A percentile compares a stretch with the other conserved stretches of the same genome.
Evolutionary conservation across 2,888 invertebrate species (phyloP).

Genomic region (Mesorhabditis belari): DNA sequence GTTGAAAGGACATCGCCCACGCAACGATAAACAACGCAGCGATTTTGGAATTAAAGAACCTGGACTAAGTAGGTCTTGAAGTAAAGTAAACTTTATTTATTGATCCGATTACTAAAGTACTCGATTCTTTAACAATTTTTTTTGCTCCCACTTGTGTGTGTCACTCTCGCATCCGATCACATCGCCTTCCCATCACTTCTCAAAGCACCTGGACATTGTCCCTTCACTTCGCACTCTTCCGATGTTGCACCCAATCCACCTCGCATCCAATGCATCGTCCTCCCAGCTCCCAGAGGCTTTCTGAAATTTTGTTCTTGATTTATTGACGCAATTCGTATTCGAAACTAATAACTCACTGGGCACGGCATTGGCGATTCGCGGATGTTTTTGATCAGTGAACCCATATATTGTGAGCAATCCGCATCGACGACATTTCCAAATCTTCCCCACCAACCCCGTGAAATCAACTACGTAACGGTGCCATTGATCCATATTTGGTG

Average conservation of each 20-base stretch:
- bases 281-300: background rate
- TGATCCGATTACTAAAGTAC: too few relatives aligned
- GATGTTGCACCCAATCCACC: constrained; percentile 39
- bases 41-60: too few relatives aligned
- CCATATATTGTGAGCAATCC: constrained; percentile 28
- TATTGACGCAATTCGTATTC: too few relatives aligned
- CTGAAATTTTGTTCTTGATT: background rate
- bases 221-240: constrained; percentile 27
- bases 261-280: constrained; percentile 37
- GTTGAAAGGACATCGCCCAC: constrained; percentile 40
- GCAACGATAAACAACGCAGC: constrained; percentile 29
- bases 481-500: too few relatives aligned
- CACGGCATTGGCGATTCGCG: constrained; percentile 39
- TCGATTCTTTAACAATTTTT: too few relatives aligned
- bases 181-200: constrained; percentile 38
- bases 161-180: constrained; percentile 11
- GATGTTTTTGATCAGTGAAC: constrained; percentile 36
- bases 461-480: too few relatives aligned
- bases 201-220: constrained; percentile 46
- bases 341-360: constrained; percentile 13
- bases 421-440: constrained; percentile 38
- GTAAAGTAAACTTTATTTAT: too few relatives aligned
- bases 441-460: constrained; percentile 45
- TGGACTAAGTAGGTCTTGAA: background rate
- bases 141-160: background rate